Base-by-base conservation (phyloP, 2,888 invertebrate species). In the Ichneumoninae sp. region DNA sequence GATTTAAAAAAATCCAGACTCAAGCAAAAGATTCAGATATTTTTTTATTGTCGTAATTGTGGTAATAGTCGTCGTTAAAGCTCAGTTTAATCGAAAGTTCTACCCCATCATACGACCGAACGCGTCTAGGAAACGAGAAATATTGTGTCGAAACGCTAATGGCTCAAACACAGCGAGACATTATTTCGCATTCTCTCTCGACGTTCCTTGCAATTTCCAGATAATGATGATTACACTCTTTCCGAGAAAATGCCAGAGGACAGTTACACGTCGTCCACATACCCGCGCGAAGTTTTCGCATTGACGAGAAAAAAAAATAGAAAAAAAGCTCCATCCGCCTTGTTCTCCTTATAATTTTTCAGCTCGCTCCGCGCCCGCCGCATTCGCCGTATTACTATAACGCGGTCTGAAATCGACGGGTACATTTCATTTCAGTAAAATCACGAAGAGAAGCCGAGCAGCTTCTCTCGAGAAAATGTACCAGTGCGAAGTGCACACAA, bases 401-500 rank as follows among this genome's bases (percentile, higher is more conserved):
- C 30, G 63, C 50, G 13, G 50, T 60, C 26, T 5, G 65, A 70
- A 74, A 63, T 60, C 47, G 47, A 83, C 54, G 66, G 63, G 57
- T 81, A 73, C 63, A 52, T 81, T 74, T 77, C 73, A 63, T 84
- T 63, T 69, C 33, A 22, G 63, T 26, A 63, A 69, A 81, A 84
- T 84, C 65, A 69, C 69, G 40, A 68, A 63, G 70, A 3, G 36
- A 63, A 68, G 30, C 68, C n/a, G 16, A 54, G 54, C 44, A 5
- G 30, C 44, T 19, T 63, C 60, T 44, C 57, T 19, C 52, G 65
- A 36, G 65, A 66, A 78, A 84, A 78, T 81, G 78, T 69, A 70
- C 36, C 54, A 7, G 44, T 40, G 33, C 33, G 36, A 52, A 33
- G 63, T 63, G 40, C 54, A 65, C 54, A 19, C 52, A 60, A 54